Percentiles rank a stretch among this genome's conserved stretches.
Evolutionary conservation across 2,797 vertebrate genomes (phyloP).

Genomic region (Chelon labrosus): DNA sequence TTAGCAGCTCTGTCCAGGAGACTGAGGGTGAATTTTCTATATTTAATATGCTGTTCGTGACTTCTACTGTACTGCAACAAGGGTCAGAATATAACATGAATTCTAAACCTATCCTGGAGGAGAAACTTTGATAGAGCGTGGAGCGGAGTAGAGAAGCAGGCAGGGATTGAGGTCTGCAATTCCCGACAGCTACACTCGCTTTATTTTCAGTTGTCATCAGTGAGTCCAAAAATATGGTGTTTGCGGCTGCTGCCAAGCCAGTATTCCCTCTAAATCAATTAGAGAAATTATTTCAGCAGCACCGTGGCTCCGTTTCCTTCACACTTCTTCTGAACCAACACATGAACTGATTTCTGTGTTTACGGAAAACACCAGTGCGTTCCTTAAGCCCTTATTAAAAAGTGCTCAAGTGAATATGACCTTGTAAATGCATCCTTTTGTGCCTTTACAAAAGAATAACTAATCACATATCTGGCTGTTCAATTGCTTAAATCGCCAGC

Average conservation of each 20-base stretch:
- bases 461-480: too few relatives aligned
- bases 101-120: constrained; percentile 14
- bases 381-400: constrained; percentile 11
- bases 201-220: constrained; percentile 48
- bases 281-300: constrained; percentile 62
- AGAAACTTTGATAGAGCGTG: constrained; percentile 16
- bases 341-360: constrained; percentile 35
- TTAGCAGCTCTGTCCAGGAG: constrained; percentile 12
- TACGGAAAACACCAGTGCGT: constrained; percentile 38
- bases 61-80: constrained; percentile 31
- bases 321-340: constrained; percentile 60
- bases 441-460: background rate
- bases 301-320: constrained; percentile 53
- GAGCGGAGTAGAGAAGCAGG: constrained; percentile 8
- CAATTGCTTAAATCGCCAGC: too few relatives aligned
- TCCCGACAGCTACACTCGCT: constrained; percentile 32
- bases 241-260: constrained; percentile 57
- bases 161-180: constrained; percentile 7
- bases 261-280: constrained; percentile 67
- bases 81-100: constrained; percentile 43
- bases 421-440: background rate
- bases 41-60: constrained; percentile 9
- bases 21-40: constrained; percentile 12
- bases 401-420: background rate
- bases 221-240: constrained; percentile 62